A percentile compares a stretch with the other conserved stretches of the same genome.
Evolutionary conservation across 2,888 invertebrate species (phyloP).

Genomic region (Eilema depressum): DNA sequence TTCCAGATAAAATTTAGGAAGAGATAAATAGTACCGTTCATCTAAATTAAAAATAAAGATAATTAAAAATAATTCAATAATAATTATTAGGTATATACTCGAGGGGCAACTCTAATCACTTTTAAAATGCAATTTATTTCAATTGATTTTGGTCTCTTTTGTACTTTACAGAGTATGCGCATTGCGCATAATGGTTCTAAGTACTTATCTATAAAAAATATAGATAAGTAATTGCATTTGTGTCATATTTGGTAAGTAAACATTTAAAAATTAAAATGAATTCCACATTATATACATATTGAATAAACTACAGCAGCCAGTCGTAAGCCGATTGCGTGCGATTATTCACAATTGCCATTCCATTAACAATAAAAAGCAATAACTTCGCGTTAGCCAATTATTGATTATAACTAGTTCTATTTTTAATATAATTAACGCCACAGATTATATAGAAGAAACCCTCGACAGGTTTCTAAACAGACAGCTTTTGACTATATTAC

Average conservation of each 20-base stretch:
- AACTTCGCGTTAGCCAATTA: not conserved
- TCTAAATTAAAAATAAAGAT: not conserved
- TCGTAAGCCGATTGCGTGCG: conserved; percentile 15
- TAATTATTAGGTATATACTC: not conserved
- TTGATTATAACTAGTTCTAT: not conserved
- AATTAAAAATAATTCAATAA: not conserved
- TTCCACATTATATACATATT: not conserved
- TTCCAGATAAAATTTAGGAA: not conserved
- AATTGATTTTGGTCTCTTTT: not conserved
- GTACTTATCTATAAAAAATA: too few species aligned
- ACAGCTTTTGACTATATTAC: conserved; percentile 4
- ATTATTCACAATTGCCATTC: conserved; percentile 18
- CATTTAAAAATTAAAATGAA: not conserved
- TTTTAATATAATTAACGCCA: not conserved
- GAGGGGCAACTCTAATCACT: not conserved
- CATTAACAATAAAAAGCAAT: conserved; percentile 1
- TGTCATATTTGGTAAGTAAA: not conserved
- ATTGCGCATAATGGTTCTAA: too few species aligned
- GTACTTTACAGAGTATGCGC: not conserved
- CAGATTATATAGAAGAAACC: not conserved
- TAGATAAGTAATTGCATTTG: not conserved
- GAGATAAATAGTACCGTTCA: not conserved
- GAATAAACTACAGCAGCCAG: not conserved
- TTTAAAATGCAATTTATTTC: not conserved
- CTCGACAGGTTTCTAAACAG: not conserved